Evolutionary conservation across 2,888 invertebrate species (phyloP), one percentile per base, ranked within the genome.

Genomic region (Endomychus coccineus): DNA sequence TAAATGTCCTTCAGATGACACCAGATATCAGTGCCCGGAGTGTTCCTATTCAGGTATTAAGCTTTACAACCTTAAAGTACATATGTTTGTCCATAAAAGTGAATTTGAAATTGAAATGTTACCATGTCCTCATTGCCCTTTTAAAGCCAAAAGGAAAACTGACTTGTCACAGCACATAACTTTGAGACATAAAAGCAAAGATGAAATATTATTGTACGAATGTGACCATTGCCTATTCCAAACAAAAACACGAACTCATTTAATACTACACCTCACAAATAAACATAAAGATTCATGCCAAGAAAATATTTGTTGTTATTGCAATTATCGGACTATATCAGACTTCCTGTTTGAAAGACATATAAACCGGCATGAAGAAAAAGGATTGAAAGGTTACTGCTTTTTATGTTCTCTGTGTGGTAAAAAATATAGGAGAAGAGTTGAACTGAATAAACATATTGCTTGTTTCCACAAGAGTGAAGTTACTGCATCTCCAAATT

Each of bases 31-130:
- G 13, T 34, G 34, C 24, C 39, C 34, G 2, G 39, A 39, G 15
- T 39, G 39, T 15, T 15, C 29, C 10, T 39, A 34, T 27, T 30
- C 5, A 6, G 27, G 34, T 1, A 11, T 10, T 3, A 39, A 39
- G 25, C 29, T 34, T 15, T 21, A 35, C 5, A 39, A 34, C n/a
- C 29, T 39, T 12, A 35, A 35, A 15, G 27, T 30, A 12, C 39
- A 39, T 25, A 34, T 39, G 34, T 21, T 39, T 2, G 31, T 29
- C 3, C 39, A 39, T 16, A 16, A 31, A 3, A 34, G 10, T 15
- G 39, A 39, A 19, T 38, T 17, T 11, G 38, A 38, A 28, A 38
- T 38, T 7, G 34, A 34, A n/a, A 39, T 34, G 39, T 39, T 39
- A 12, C 14, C 17, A 6, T 39, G 39, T 14, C 5, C 34, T 3